A percentile compares a stretch with the other conserved stretches of the same genome.
Evolutionary conservation across 2,113 vertebrate species (phyloP).

Genomic region (Caracal caracal): DNA sequence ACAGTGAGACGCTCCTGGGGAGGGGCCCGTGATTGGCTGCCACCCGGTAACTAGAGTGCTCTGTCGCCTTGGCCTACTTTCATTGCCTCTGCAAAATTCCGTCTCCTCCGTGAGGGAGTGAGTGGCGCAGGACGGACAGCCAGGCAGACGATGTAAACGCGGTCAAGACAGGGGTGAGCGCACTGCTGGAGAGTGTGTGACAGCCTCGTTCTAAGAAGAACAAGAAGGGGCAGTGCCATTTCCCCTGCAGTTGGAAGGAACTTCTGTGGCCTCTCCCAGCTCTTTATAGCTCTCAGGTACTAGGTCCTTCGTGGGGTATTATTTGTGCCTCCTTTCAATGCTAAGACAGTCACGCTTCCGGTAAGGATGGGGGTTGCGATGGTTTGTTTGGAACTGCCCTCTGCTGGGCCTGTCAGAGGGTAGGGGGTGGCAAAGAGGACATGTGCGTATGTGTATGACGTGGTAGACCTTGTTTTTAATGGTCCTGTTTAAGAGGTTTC

Average conservation of each 20-base stretch:
- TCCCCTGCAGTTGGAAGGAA: neutral
- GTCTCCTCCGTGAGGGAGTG: conserved; percentile 18
- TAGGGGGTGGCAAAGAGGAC: neutral
- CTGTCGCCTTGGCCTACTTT: conserved; percentile 63
- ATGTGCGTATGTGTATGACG: neutral
- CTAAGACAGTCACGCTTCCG: neutral
- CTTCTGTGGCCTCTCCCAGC: neutral
- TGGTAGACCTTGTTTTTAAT: neutral
- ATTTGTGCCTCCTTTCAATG: neutral
- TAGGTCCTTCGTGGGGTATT: neutral
- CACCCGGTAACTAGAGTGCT: conserved; percentile 22
- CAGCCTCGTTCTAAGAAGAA: neutral
- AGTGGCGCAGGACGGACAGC: neutral
- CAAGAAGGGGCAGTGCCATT: neutral
- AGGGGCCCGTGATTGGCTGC: conserved; percentile 44
- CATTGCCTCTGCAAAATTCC: neutral
- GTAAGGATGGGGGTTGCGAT: neutral
- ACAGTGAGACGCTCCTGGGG: conserved; percentile 6
- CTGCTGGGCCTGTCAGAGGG: neutral
- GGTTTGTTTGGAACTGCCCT: neutral
- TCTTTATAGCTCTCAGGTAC: neutral
- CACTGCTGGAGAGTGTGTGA: neutral
- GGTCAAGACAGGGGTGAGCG: neutral
- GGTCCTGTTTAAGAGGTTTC: neutral
- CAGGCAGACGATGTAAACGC: neutral